Percentiles rank a stretch among this genome's conserved stretches.
phyloP scores from a whole-genome alignment of 2,113 vertebrate genomes.

The Rhombomys opimus region DNA sequence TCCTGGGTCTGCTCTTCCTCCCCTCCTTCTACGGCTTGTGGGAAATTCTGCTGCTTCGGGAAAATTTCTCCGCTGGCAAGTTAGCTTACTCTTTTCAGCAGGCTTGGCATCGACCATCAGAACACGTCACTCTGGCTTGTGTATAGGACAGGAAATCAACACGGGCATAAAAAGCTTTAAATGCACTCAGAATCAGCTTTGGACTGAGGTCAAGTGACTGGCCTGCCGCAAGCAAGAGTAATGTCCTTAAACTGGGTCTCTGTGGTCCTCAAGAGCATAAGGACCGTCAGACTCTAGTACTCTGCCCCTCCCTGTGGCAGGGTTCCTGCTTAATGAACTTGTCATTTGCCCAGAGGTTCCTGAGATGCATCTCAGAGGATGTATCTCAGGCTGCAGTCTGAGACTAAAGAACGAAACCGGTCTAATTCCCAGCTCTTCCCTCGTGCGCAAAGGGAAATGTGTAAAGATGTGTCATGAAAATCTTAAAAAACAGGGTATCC shows the following conservation, averaged over 20 bases:
- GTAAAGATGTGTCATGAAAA: not conserved
- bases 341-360: not conserved
- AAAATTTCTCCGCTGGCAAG: not conserved
- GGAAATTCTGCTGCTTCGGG: not conserved
- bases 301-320: not conserved
- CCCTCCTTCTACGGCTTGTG: not conserved
- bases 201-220: not conserved
- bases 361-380: not conserved
- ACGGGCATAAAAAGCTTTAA: not conserved
- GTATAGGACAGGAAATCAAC: not conserved
- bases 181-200: not conserved
- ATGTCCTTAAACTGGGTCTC: no score
- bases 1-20: not conserved
- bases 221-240: not conserved
- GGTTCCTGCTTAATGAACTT: not conserved
- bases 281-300: not conserved
- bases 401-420: not conserved
- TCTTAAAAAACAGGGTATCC: not conserved
- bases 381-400: not conserved
- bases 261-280: not conserved
- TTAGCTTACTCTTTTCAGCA: not conserved
- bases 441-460: not conserved
- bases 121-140: not conserved
- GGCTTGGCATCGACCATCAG: not conserved
- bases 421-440: not conserved